Percentiles rank a stretch among this genome's conserved stretches.
Evolutionary conservation across 2,113 vertebrate species (phyloP).

Genomic region (Dissostichus mawsoni): DNA sequence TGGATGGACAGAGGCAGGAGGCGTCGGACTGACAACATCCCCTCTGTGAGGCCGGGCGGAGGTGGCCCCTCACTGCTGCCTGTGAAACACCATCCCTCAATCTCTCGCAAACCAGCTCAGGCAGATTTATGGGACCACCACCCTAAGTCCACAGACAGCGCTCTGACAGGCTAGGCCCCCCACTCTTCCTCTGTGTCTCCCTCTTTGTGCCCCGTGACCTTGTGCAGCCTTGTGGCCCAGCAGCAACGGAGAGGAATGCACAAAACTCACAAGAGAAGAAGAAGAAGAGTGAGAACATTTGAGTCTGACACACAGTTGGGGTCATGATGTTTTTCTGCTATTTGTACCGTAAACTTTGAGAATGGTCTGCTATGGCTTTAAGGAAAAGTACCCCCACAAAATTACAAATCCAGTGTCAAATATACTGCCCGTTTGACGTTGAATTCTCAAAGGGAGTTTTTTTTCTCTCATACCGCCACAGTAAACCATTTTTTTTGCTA

Average conservation of each 20-base stretch:
- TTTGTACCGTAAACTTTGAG: constrained; percentile 17
- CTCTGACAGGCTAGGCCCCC: constrained; percentile 24
- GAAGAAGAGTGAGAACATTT: constrained; percentile 44
- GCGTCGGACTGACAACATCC: constrained; percentile 47
- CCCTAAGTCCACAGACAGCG: constrained; percentile 26
- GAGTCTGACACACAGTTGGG: constrained; percentile 15
- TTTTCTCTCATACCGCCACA: too few species aligned
- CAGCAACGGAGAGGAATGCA: constrained; percentile 66
- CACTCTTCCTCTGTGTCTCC: constrained; percentile 54
- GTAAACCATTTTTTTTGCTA: too few species aligned
- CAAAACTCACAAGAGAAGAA: constrained; percentile 52
- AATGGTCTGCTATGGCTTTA: not conserved
- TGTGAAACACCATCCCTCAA: constrained; percentile 59
- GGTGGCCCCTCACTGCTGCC: constrained; percentile 39
- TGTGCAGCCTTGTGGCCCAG: constrained; percentile 51
- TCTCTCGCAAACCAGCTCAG: constrained; percentile 59
- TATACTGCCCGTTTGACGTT: not conserved
- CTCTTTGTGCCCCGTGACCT: constrained; percentile 64
- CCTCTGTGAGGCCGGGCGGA: constrained; percentile 36
- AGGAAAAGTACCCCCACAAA: not conserved
- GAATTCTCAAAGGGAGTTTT: too few species aligned
- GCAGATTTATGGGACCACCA: constrained; percentile 69
- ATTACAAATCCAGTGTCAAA: too few species aligned
- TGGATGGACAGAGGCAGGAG: constrained; percentile 61
- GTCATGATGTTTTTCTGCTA: constrained; percentile 25